phyloP scores from a whole-genome alignment of 2,888 invertebrate species.

The Philaethria dido region DNA sequence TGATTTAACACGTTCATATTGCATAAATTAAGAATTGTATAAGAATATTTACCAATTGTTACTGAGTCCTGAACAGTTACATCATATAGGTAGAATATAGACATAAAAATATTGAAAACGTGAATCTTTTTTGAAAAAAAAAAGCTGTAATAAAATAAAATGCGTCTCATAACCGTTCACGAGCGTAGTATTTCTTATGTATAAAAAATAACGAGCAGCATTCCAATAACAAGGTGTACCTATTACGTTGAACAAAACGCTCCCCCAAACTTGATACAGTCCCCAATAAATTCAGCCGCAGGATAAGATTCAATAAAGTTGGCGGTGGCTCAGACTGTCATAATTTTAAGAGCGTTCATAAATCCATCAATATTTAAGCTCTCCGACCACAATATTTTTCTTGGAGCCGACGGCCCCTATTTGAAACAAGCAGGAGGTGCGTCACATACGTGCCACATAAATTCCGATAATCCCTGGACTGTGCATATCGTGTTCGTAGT shows the following conservation, averaged over 20 bases:
- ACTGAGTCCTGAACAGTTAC: background rate
- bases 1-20: constrained; percentile 33
- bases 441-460: constrained; percentile 77
- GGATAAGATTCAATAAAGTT: constrained; percentile 78
- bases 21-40: constrained; percentile 17
- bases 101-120: background rate
- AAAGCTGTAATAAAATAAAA: constrained; percentile 29
- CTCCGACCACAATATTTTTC: constrained; percentile 76
- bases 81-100: background rate
- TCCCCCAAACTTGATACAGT: constrained; percentile 62
- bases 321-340: constrained; percentile 70
- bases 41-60: background rate
- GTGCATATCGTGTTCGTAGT: constrained; percentile 64
- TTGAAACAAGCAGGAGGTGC: constrained; percentile 60
- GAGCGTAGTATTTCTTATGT: constrained; percentile 31
- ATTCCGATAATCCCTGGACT: constrained; percentile 75
- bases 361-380: constrained; percentile 83
- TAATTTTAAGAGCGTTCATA: constrained; percentile 80
- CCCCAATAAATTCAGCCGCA: constrained; percentile 70
- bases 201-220: constrained; percentile 43
- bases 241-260: constrained; percentile 56
- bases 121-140: constrained; percentile 4
- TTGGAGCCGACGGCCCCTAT: constrained; percentile 56
- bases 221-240: constrained; percentile 44
- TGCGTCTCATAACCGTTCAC: constrained; percentile 25